Base-by-base conservation (phyloP, 2,797 vertebrate genomes). In the Poeciliopsis presidionis region DNA sequence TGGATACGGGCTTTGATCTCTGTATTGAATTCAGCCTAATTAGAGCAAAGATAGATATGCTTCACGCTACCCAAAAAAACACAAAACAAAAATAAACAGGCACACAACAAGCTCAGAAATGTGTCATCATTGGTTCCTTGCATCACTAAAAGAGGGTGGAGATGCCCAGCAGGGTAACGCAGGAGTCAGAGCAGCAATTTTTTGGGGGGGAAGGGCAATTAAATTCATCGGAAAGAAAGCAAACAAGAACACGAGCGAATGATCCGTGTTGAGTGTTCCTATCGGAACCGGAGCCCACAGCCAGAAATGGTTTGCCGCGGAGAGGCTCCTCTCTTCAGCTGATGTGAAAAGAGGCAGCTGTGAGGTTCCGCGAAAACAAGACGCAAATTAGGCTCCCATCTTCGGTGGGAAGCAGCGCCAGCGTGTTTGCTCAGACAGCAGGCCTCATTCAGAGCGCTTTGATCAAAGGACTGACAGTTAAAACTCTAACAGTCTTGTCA, bases 381-480 rank as follows among this genome's bases (percentile, higher is more conserved):
- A 84, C 78, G 80, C 77, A 86, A 90, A 91, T 91, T 82, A 89
- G 84, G 51, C 59, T 81, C 67, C 75, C 75, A 45, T 90, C 73
- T 83, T 74, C 67, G 65, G 80, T 59, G 79, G 22, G 78, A 81
- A 83, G 63, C 63, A 84, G 77, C 8, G 55, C 30, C 14, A 84
- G 79, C n/a, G 9, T 77, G 87, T 88, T 88, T 80, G 74, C 81
- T 81, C 20, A 84, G 88, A 93, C 88, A 87, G 88, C 83, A 93
- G 71, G 84, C 76, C 74, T 91, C 87, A 16, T 80, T 86, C 74
- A 83, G 76, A 90, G 90, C 84, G 80, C 91, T 93, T 91, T 94
- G 92, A 94, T 93, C 92, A 91, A 85, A 90, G 90, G 53, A 78
- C 83, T 93, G 91, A 92, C 87, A 90, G 89, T 85, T 77, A 87